phyloP scores from a whole-genome alignment of 2,888 invertebrate species.

The Pristionchus mayeri region DNA sequence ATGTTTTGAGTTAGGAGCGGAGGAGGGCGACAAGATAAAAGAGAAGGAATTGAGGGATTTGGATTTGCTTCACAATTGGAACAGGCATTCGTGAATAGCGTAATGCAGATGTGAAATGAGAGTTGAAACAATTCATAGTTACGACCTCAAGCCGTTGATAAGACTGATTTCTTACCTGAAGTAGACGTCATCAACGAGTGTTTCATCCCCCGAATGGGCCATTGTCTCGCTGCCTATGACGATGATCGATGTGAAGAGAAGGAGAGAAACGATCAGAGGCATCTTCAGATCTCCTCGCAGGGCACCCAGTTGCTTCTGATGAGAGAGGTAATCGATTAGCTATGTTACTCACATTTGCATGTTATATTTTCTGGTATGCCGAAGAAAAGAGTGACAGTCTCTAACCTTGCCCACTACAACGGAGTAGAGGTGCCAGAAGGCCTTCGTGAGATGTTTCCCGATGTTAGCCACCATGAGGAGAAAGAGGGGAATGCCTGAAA shows the following conservation, averaged over 20 bases:
- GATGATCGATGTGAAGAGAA: constrained; percentile 6
- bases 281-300: constrained; percentile 23
- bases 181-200: constrained; percentile 39
- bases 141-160: not conserved
- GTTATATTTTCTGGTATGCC: too few species aligned
- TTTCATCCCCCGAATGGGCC: constrained; percentile 32
- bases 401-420: constrained; percentile 17
- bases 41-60: too few species aligned
- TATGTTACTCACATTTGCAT: too few species aligned
- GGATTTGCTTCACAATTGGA: too few species aligned
- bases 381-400: too few species aligned
- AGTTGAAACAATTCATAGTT: not conserved
- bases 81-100: not conserved
- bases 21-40: too few species aligned
- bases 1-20: too few species aligned
- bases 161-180: constrained; percentile 13
- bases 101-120: not conserved
- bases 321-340: too few species aligned
- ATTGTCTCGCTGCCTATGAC: constrained; percentile 21
- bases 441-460: constrained; percentile 56
- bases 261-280: constrained; percentile 30
- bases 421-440: constrained; percentile 49
- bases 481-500: constrained; percentile 56
- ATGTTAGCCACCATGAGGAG: constrained; percentile 56
- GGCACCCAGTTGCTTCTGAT: constrained; percentile 32